Conservation (phyloP, 2,888 invertebrate species). For the Dynastes tityus region DNA sequence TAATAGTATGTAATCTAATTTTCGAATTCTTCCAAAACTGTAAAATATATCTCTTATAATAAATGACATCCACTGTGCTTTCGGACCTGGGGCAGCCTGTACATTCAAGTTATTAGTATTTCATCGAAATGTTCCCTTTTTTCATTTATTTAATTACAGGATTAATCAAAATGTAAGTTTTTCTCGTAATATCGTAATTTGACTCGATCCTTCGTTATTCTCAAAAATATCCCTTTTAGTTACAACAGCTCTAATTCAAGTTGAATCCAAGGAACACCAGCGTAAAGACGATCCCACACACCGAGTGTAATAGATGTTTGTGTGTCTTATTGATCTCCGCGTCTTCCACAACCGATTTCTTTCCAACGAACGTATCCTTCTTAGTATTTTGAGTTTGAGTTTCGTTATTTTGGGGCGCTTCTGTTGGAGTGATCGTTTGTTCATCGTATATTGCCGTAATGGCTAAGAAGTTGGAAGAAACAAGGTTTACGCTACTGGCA, state of each 20-base stretch:
- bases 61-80: no score
- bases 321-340: constrained; percentile 17
- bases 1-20: no score
- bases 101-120: no score
- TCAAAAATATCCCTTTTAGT: background rate
- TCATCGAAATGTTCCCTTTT: no score
- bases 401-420: no score
- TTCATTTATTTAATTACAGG: background rate
- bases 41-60: no score
- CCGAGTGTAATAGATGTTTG: constrained; percentile 46
- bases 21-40: no score
- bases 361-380: background rate
- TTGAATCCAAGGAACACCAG: constrained; percentile 54
- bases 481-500: constrained; percentile 9
- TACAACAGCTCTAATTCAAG: constrained; percentile 47
- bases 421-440: background rate
- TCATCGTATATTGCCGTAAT: background rate
- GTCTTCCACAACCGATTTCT: background rate
- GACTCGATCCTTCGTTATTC: no score
- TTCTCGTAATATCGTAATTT: background rate
- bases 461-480: background rate
- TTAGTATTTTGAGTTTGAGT: no score
- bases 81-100: no score
- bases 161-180: no score
- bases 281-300: constrained; percentile 55